Base-by-base conservation (phyloP, 2,797 vertebrate genomes). In the Toxotes lorentzi region DNA sequence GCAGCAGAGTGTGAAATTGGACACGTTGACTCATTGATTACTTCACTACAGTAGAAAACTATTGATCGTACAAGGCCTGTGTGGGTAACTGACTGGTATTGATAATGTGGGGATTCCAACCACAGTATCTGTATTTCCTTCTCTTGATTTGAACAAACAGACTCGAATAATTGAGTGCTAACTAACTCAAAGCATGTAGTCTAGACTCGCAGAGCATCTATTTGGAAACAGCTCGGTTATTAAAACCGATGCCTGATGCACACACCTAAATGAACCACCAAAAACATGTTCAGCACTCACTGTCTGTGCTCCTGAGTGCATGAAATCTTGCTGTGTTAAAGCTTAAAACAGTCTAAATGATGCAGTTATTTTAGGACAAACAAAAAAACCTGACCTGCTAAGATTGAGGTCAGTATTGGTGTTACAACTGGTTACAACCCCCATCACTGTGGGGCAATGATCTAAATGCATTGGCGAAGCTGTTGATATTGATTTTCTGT, bases 1-100 rank as follows among this genome's bases (percentile, higher is more conserved):
- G 90, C 93, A 95, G 85, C 88, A 85, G 93, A 90, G 89, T 90
- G 86, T 96, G 93, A 96, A 97, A 96, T 96, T 21, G 89, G 94
- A 96, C 94, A 54, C 91, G 93, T 48, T 92, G 93, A 95, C 94
- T 91, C 87, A 97, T 95, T 91, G 95, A 96, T 94, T 87, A 63
- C n/a, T 81, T 69, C 64, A n/a, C 70, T 67, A 83, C 59, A 77
- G 75, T 23, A 84, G 83, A 81, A 89, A 79, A 79, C 35, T 79
- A 93, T 93, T 82, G 91, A 92, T 86, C 13, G 8, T 30, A 62
- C 61, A 8, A 38, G 70, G 75, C 84, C 74, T 72, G 53, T 77
- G 83, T 76, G 24, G 56, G 72, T 71, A 53, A 72, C 77, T 78
- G 75, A 73, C 41, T 45, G 41, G 63, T 67, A 53, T 70, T 63